A percentile compares a stretch with the other conserved stretches of the same genome.
phyloP scores from a whole-genome alignment of 2,888 invertebrate species.

The Xylocampa areola region DNA sequence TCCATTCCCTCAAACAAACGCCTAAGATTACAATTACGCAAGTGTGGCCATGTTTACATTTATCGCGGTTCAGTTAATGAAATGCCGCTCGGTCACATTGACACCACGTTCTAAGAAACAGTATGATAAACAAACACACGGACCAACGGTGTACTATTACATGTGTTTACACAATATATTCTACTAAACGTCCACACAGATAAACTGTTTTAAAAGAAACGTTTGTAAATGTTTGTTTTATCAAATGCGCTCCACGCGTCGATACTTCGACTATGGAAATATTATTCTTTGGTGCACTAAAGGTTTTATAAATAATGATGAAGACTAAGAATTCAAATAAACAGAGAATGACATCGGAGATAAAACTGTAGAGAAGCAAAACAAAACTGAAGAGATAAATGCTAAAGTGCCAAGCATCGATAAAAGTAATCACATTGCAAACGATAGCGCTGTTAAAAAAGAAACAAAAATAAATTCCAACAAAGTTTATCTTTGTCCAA shows the following conservation, averaged over 20 bases:
- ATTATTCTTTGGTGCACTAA: conserved; percentile 33
- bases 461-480: conserved; percentile 41
- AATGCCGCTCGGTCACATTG: conserved; percentile 58
- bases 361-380: conserved; percentile 19
- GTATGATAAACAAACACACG: conserved; percentile 64
- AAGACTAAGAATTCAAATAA: conserved; percentile 24
- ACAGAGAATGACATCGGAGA: conserved; percentile 20
- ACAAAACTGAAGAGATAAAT: conserved; percentile 28
- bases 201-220: conserved; percentile 48
- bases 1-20: conserved; percentile 31
- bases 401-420: conserved; percentile 34
- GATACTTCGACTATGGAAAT: conserved; percentile 46
- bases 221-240: conserved; percentile 46
- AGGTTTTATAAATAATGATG: conserved; percentile 25
- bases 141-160: conserved; percentile 62
- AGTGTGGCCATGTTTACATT: conserved; percentile 63
- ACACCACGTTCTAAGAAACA: conserved; percentile 64
- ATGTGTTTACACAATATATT: conserved; percentile 61
- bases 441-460: conserved; percentile 48
- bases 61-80: conserved; percentile 68
- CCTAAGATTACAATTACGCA: conserved; percentile 44
- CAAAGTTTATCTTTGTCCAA: conserved; percentile 50
- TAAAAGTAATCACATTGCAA: conserved; percentile 49
- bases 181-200: conserved; percentile 48
- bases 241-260: conserved; percentile 28